phyloP scores from a whole-genome alignment of 2,113 vertebrate species.

The Camarhynchus parvulus region DNA sequence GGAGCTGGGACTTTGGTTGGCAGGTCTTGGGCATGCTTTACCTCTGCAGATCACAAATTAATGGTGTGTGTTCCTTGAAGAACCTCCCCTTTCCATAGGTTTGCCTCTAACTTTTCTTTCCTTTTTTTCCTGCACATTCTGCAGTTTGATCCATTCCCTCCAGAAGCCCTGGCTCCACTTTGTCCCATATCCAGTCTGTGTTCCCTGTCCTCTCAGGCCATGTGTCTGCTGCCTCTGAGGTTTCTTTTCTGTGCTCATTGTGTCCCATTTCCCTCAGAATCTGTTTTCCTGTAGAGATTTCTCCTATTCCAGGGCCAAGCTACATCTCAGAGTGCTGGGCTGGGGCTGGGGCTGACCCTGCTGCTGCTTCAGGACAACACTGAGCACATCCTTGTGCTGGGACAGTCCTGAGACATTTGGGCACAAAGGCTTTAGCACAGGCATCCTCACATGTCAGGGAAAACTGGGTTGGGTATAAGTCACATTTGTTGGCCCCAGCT shows the following conservation, averaged over 20 bases:
- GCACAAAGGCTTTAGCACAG: not conserved
- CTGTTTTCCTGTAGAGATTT: not conserved
- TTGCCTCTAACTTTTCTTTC: not conserved
- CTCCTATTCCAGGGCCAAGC: not conserved
- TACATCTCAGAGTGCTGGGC: not conserved
- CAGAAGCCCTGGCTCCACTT: not conserved
- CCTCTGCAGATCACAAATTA: not conserved
- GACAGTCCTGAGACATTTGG: not conserved
- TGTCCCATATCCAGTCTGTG: not conserved
- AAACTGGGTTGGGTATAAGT: not conserved
- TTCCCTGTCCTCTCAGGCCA: not conserved
- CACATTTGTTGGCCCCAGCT: not conserved
- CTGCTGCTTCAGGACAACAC: not conserved
- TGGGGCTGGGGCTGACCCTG: not conserved
- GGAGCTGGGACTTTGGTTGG: not conserved
- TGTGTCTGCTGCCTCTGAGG: not conserved
- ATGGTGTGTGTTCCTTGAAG: not conserved
- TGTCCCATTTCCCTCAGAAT: not conserved
- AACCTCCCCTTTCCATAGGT: not conserved
- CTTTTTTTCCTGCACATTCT: not conserved
- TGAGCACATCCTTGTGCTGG: not conserved
- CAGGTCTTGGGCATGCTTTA: not conserved
- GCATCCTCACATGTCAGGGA: not conserved
- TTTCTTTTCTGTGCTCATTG: not conserved
- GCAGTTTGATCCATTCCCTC: not conserved